phyloP scores from a whole-genome alignment of 2,888 invertebrate species.

The Synanthedon vespiformis region DNA sequence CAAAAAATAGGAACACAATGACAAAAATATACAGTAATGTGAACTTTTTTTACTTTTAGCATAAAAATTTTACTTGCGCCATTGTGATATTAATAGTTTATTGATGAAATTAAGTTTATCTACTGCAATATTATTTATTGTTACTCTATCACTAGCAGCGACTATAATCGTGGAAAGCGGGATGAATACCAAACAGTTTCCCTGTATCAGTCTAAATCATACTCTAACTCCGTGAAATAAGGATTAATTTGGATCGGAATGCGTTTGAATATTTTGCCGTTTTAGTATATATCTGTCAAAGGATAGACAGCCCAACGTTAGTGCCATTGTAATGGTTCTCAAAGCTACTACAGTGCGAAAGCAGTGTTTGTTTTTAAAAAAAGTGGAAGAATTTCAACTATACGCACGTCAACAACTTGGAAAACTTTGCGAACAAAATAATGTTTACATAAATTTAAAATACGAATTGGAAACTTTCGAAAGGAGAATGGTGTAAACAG shows the following conservation, averaged over 20 bases:
- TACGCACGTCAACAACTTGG: neutral
- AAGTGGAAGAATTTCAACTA: neutral
- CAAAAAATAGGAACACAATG: no score
- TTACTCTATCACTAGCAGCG: constrained; percentile 16
- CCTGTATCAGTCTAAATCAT: constrained; percentile 8
- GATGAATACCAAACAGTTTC: constrained; percentile 23
- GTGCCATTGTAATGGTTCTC: constrained; percentile 29
- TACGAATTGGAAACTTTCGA: no score
- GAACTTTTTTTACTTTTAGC: no score
- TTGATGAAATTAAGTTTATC: no score
- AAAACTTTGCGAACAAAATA: no score
- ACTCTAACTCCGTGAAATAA: constrained; percentile 18
- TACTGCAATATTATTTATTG: neutral
- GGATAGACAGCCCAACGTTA: constrained; percentile 12
- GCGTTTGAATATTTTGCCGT: constrained; percentile 2
- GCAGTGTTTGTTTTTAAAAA: neutral
- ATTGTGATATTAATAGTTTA: no score
- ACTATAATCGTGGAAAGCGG: constrained; percentile 18
- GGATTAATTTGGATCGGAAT: neutral
- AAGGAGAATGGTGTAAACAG: no score
- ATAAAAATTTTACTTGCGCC: no score
- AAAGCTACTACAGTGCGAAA: constrained; percentile 15
- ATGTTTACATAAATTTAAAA: no score
- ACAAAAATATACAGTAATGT: no score
- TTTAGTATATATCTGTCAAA: constrained; percentile 6